Evolutionary conservation across 2,113 vertebrate genomes (phyloP).

Genomic region (Gallinago undulata): DNA sequence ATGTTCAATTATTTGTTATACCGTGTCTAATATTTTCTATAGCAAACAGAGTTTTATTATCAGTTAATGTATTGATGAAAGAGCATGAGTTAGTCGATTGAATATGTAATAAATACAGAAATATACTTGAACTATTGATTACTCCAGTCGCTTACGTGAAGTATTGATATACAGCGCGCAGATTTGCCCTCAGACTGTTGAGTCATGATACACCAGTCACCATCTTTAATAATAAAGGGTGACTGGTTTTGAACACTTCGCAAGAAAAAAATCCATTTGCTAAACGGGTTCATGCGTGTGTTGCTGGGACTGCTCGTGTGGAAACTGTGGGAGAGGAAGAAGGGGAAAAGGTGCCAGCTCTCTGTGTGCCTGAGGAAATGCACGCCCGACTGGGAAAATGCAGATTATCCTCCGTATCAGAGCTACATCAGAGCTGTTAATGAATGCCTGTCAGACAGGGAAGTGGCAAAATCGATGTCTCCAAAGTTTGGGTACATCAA

Average conservation of each 20-base stretch:
- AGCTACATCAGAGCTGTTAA: background rate
- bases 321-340: background rate
- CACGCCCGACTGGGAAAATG: background rate
- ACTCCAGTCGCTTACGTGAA: background rate
- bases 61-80: slow-evolving; percentile 17
- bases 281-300: slow-evolving; percentile 3
- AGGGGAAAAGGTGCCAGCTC: background rate
- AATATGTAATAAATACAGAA: slow-evolving; percentile 17
- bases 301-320: background rate
- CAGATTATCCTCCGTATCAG: background rate
- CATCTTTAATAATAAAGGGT: background rate
- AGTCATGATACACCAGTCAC: slow-evolving; percentile 15
- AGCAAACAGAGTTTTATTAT: slow-evolving; percentile 21
- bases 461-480: background rate
- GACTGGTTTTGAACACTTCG: slow-evolving; percentile 37
- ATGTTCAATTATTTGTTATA: background rate
- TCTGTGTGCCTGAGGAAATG: background rate
- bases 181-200: background rate
- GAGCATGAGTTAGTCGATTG: background rate
- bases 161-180: background rate
- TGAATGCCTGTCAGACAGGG: background rate
- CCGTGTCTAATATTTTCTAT: background rate
- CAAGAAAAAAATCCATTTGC: slow-evolving; percentile 30
- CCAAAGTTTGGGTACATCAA: background rate
- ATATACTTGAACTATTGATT: background rate